Base-by-base conservation (phyloP, 35 echinoderm and acorn worm species). In the Ophioderma brevispina region DNA sequence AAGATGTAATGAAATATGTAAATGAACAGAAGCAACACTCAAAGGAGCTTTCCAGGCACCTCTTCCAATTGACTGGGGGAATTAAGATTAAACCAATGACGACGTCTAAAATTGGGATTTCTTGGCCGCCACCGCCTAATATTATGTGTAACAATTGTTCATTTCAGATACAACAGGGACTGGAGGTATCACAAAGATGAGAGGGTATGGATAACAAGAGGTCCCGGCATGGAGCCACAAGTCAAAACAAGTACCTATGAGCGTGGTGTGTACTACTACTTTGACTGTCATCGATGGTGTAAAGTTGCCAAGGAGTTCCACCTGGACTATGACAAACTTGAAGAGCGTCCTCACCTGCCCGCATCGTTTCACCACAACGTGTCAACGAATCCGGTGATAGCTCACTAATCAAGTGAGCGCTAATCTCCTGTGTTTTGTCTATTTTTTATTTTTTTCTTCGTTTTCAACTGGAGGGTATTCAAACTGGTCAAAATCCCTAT, bases 131-230 rank as follows among this genome's bases (percentile, higher is more conserved):
- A n/a, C n/a, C n/a, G n/a, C n/a, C n/a, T n/a, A n/a, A n/a, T n/a
- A n/a, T n/a, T n/a, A n/a, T n/a, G n/a, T n/a, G n/a, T 6, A 21
- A 0, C 33, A 30, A 50, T 84, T 32, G n/a, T 33, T 42, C 41
- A 36, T 46, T 56, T 4, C 40, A 99, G 97, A 38, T 99, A 99
- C 75, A 99, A 99, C 43, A 85, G 97, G 36, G 97, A 99, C 40
- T 99, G 97, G 97, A 95, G 97, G 55, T 99, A 99, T 80, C 97
- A 99, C 82, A 99, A 99, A 81, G 97, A 99, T 30, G 97, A 99
- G 88, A 87, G 97, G 80, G 97, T 99, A 0, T 99, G 97, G 97
- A 95, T 99, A 36, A 99, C 97, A 1, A 78, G 97, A 76, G 97
- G 93, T 1, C 97, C 97, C 1, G 94, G 94, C 30, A 99, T 99